A percentile compares a stretch with the other conserved stretches of the same genome.
phyloP scores from a whole-genome alignment of 2,797 vertebrate species.

The Sebastes elongatus region DNA sequence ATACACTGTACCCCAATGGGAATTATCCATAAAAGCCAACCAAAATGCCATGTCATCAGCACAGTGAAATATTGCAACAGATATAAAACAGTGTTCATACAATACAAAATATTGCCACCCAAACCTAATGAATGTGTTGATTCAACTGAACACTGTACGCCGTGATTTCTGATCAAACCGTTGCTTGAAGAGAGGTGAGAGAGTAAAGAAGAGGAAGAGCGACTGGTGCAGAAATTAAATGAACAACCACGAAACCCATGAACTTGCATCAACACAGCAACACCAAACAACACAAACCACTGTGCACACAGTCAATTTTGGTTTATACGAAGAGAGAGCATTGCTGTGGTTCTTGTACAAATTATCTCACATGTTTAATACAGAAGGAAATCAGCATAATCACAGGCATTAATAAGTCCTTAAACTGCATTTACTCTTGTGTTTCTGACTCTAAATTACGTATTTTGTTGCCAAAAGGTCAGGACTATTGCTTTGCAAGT shows the following conservation, averaged over 20 bases:
- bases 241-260: no score
- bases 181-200: background rate
- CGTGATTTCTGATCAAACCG: background rate
- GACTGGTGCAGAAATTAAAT: background rate
- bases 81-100: background rate
- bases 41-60: background rate
- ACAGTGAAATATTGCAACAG: background rate
- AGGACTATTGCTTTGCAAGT: background rate
- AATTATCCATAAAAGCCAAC: background rate
- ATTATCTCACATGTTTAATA: background rate
- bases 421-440: background rate
- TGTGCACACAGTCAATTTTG: background rate
- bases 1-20: background rate
- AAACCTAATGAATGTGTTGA: background rate
- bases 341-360: background rate
- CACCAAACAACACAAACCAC: background rate
- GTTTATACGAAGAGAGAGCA: background rate
- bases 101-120: background rate
- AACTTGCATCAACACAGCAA: no score
- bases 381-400: background rate
- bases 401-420: background rate
- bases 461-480: background rate
- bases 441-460: background rate
- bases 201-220: background rate
- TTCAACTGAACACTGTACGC: background rate